Percentiles rank a stretch among this genome's conserved stretches.
phyloP scores from a whole-genome alignment of 2,113 vertebrate genomes.

The Heterotilapia buettikoferi region DNA sequence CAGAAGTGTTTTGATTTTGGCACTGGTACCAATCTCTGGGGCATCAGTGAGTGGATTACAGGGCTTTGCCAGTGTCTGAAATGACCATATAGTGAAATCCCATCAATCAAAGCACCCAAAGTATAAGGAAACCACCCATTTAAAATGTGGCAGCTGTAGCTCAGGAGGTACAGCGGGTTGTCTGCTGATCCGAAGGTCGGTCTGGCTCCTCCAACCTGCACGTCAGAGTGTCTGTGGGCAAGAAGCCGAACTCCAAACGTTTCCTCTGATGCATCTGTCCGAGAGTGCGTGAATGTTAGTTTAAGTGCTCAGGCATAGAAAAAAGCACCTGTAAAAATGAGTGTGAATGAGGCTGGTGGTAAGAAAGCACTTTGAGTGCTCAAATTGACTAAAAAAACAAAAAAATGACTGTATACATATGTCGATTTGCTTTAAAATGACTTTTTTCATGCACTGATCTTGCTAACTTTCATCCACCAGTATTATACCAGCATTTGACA shows the following conservation, averaged over 20 bases:
- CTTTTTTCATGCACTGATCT: not conserved
- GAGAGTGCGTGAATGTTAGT: too few relatives aligned
- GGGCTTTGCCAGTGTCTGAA: not conserved
- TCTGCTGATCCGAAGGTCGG: not conserved
- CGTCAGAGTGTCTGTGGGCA: not conserved
- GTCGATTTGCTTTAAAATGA: too few relatives aligned
- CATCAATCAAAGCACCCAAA: not conserved
- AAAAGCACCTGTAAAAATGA: not conserved
- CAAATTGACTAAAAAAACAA: too few relatives aligned
- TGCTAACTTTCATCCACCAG: not conserved
- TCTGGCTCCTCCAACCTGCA: not conserved
- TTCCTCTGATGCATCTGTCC: not conserved
- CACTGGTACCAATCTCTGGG: not conserved
- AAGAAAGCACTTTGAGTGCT: too few relatives aligned
- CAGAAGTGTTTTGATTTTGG: not conserved
- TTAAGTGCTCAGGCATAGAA: not conserved
- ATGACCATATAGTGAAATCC: not conserved
- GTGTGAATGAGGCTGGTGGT: fast-evolving
- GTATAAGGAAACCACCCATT: not conserved
- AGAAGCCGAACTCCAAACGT: not conserved
- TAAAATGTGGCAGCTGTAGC: not conserved
- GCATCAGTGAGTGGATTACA: not conserved
- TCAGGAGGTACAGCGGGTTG: not conserved
- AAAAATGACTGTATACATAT: too few relatives aligned
- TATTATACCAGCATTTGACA: not conserved